Base-by-base conservation (phyloP, 37 sponge, comb jelly and placozoan species). In the Cladorhizidae sp. region DNA sequence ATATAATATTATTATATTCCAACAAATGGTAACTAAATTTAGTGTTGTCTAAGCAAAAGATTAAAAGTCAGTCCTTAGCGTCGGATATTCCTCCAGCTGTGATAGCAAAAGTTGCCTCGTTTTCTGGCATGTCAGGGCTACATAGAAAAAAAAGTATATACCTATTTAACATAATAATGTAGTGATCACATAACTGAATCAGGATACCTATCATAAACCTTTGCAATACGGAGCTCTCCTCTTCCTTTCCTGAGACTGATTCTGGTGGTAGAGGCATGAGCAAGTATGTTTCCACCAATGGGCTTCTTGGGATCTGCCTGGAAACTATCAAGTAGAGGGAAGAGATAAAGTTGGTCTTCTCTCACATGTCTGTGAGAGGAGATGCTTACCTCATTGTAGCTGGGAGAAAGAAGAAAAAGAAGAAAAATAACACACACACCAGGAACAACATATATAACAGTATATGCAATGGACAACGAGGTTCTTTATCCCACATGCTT, bases 281-380 rank as follows among this genome's bases (percentile, higher is more conserved):
- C 99, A 18, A 98, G 69, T 17, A 98, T 96, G 80, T 98, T 92
- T 0, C 99, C 99, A 71, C 99, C 99, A 50, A 98, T 96, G 0
- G 99, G 99, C 67, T 98, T 98, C 89, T 98, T 98, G 26, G 99
- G 99, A 62, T 98, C 99, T 1, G 97, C 99, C 75, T 98, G 99
- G 77, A 98, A 98, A 55, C 96, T 96, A 57, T 58, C 56, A 33
- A 71, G 32, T 0, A 28, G 5, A 35, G 5, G 1, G 33, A 73
- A 20, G 37, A 67, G 28, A 40, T 45, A 12, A 45, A 9, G 5
- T 12, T 45, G 49, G 49, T 45, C 9, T 45, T 9, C n/a, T n/a
- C n/a, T n/a, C n/a, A n/a, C n/a, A n/a, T n/a, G n/a, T 45, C 49
- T 45, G 49, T 45, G 49, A 9, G 49, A 45, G 9, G 9, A 9